Evolutionary conservation across 2,888 invertebrate species (phyloP), one percentile per base, ranked within the genome.

Genomic region (Camponotus fellah): DNA sequence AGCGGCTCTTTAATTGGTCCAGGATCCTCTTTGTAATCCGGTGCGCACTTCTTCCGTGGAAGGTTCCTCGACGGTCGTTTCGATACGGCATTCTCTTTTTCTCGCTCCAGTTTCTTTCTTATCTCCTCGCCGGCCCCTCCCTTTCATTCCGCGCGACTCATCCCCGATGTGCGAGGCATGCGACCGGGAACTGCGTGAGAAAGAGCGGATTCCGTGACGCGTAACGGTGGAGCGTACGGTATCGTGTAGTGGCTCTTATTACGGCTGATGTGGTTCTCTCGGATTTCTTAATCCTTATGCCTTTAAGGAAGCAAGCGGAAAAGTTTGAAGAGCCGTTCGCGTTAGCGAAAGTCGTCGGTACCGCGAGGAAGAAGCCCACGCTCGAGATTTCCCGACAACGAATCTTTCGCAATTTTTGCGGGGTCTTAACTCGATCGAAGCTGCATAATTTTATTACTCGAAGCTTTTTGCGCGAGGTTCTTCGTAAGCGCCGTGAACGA

Each of bases 1-100:
- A 82, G 86, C 69, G 69, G 76, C 69, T 65, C 60, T 84, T 88
- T 88, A 88, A 88, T 88, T 88, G 88, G 86, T 83, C 81, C 60
- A 69, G 83, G 12, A 68, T 62, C 71, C 76, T 87, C 75, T 80
- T 79, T 88, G 77, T 83, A 77, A 53, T 72, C 68, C 69, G 83
- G 80, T 80, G 82, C 85, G 83, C 21, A 21, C 76, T 87, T 84
- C 74, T 82, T 82, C 82, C 5, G 80, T 56, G 68, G 71, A 88
- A 83, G 26, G 26, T 26, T 26, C 26, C 87, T 86, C 83, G 90
- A 62, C 82, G 82, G 83, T 75, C 85, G 85, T 88, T 84, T 85
- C 83, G 85, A 69, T 77, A 65, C 82, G 81, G 40, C 71, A 66
- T 80, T 76, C 84, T 74, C 60, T 53, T 53, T 53, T n/a, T n/a